A percentile compares a stretch with the other conserved stretches of the same genome.
These are phyloP conservation scores for Caenorhabditis sinica DNA, from an alignment of 2,888 invertebrate genomes.

Conservation along the genomic window DNA sequence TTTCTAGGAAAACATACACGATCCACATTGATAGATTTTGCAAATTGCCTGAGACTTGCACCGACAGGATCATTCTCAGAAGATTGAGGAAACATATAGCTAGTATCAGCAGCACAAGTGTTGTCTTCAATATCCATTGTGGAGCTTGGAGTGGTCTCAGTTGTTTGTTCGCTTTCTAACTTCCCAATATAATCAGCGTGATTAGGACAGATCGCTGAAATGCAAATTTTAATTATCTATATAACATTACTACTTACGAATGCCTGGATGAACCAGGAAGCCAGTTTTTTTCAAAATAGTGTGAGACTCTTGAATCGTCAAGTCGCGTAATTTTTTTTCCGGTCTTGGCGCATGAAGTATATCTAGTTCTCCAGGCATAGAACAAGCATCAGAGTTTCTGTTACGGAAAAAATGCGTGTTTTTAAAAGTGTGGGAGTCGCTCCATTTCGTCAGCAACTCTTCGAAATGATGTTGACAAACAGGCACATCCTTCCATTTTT, in stretches of 20 bases:
- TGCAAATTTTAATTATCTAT: not conserved
- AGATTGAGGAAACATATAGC: too few species aligned
- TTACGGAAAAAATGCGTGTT: not conserved
- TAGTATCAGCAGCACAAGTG: too few species aligned
- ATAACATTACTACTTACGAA: not conserved
- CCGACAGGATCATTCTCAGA: too few species aligned
- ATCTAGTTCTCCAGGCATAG: not conserved
- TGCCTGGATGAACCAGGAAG: slow-evolving; percentile 9
- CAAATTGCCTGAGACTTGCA: not conserved
- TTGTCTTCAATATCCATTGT: too few species aligned
- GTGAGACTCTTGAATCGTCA: not conserved
- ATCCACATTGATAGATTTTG: not conserved
- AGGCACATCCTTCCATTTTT: not conserved
- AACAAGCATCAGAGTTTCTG: not conserved
- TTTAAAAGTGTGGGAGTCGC: not conserved
- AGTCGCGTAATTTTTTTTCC: too few species aligned
- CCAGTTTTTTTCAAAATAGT: not conserved
- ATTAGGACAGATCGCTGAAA: not conserved
- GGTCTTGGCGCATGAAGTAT: not conserved
- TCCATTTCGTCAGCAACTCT: not conserved
- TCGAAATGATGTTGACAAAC: not conserved
- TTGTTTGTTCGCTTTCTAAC: not conserved
- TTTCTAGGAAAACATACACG: not conserved
- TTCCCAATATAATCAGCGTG: not conserved
- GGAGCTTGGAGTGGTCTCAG: too few species aligned